Evolutionary conservation across 2,113 vertebrate species (phyloP).

Genomic region (Neotoma lepida): DNA sequence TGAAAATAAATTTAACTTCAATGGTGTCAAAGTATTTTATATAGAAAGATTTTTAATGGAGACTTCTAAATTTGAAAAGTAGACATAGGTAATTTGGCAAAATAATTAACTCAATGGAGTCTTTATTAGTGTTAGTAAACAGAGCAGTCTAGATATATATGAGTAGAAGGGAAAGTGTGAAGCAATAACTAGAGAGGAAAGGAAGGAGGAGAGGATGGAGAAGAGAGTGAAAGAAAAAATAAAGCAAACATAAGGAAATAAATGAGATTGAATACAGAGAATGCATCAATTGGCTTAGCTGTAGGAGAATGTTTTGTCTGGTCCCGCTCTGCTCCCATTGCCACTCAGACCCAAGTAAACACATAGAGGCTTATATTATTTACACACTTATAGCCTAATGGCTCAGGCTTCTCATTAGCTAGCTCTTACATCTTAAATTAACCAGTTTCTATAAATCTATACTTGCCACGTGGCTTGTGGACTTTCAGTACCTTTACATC

Average conservation of each 20-base stretch:
- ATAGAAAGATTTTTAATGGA: not conserved
- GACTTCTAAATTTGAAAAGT: not conserved
- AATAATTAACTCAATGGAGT: not conserved
- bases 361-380: no score
- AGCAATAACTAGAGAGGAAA: not conserved
- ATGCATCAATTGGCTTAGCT: not conserved
- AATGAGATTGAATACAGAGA: not conserved
- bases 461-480: no score
- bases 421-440: no score
- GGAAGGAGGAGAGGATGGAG: not conserved
- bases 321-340: no score
- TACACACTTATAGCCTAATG: no score
- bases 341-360: no score
- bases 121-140: not conserved
- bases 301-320: no score
- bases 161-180: not conserved
- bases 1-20: constrained; percentile 21
- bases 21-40: not conserved
- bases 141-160: not conserved
- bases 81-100: not conserved
- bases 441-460: no score
- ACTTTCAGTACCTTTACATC: no score
- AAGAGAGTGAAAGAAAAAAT: not conserved
- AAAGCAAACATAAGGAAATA: not conserved
- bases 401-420: no score